A percentile compares a stretch with the other conserved stretches of the same genome.
phyloP scores from a whole-genome alignment of 2,113 vertebrate species.

The Pomatorhinus ruficollis region DNA sequence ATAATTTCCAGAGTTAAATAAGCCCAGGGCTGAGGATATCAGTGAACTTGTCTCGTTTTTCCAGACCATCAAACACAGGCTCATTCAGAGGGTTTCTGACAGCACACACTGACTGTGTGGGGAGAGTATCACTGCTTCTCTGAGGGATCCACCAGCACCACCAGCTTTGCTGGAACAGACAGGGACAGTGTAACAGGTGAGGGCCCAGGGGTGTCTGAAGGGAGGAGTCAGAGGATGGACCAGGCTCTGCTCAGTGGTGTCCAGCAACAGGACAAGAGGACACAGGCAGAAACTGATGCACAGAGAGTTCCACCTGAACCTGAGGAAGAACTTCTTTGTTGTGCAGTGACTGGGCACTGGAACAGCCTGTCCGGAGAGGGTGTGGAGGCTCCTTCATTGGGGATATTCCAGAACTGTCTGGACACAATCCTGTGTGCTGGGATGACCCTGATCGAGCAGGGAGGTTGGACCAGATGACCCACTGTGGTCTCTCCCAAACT shows the following conservation, averaged over 20 bases:
- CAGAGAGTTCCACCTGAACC: background rate
- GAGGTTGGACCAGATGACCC: background rate
- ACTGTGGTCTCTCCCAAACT: background rate
- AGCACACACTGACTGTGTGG: fast-evolving
- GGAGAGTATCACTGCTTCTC: background rate
- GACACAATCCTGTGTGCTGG: background rate
- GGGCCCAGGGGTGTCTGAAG: background rate
- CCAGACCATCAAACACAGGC: background rate
- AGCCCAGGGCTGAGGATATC: background rate
- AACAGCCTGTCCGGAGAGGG: background rate
- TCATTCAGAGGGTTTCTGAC: background rate
- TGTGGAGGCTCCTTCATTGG: background rate
- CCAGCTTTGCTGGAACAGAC: background rate
- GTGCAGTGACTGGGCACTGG: background rate
- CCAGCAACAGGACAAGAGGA: background rate
- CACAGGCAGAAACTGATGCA: background rate
- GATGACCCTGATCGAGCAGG: background rate
- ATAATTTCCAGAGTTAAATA: background rate
- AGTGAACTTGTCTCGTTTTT: background rate
- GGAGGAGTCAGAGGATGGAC: background rate
- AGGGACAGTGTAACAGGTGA: background rate
- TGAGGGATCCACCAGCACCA: fast-evolving
- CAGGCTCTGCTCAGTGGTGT: background rate
- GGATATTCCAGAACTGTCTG: background rate
- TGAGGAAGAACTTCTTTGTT: background rate